These are phyloP conservation scores for Silurus aristotelis DNA, from an alignment of 2,797 vertebrate genomes.

Conservation along the genomic window DNA sequence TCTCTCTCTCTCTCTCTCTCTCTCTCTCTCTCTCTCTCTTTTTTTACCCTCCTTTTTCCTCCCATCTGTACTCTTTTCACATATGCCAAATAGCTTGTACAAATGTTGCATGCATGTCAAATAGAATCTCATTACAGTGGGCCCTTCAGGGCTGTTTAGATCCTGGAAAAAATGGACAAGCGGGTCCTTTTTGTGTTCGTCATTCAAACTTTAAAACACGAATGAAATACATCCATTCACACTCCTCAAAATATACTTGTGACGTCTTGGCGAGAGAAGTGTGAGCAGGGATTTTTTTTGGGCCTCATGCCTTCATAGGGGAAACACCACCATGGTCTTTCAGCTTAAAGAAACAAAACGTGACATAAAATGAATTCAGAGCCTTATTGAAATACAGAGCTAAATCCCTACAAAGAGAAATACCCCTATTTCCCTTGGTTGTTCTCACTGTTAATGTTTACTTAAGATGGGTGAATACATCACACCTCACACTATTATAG, in stretches of 20 bases:
- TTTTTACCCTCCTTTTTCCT: conserved; percentile 11
- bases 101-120: conserved; percentile 60
- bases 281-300: conserved; percentile 41
- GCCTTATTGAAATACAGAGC: conserved; percentile 47
- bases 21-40: neutral
- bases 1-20: conserved; percentile 10
- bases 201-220: conserved; percentile 44
- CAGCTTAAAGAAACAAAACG: conserved; percentile 45
- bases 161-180: conserved; percentile 48
- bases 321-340: conserved; percentile 33
- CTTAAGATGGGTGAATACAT: conserved; percentile 63
- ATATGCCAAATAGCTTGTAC: conserved; percentile 67
- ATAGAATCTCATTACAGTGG: conserved; percentile 55
- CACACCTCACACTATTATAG: conserved; percentile 54
- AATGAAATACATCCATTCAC: conserved; percentile 45
- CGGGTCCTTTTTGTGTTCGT: conserved; percentile 32
- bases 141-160: conserved; percentile 48
- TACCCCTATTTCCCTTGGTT: conserved; percentile 46
- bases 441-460: conserved; percentile 61
- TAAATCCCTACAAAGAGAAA: conserved; percentile 53
- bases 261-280: conserved; percentile 52
- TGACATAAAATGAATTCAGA: conserved; percentile 43
- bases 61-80: conserved; percentile 60
- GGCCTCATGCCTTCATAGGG: conserved; percentile 41
- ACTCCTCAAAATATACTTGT: conserved; percentile 49